Evolutionary conservation across 2,888 invertebrate genomes (phyloP).

Genomic region (Thera britannica): DNA sequence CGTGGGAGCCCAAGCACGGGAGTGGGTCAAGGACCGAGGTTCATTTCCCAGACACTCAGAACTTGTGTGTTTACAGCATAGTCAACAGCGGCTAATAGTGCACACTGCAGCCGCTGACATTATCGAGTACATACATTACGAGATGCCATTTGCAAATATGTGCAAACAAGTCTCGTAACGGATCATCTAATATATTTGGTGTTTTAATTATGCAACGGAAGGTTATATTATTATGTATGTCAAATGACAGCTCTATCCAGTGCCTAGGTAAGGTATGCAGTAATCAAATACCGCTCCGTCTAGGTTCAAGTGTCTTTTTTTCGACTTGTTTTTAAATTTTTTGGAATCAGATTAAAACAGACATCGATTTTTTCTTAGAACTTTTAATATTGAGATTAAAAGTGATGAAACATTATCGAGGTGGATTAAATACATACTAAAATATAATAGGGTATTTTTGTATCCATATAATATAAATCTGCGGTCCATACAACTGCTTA

Average conservation of each 20-base stretch:
- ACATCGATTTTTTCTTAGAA: no score
- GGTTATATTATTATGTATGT: slow-evolving; percentile 12
- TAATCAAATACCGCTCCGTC: slow-evolving; percentile 3
- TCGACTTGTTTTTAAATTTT: no score
- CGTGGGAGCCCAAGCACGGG: slow-evolving; percentile 59
- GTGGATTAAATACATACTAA: no score
- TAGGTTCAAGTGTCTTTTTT: no score
- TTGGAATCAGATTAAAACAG: no score
- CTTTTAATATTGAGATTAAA: no score
- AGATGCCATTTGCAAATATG: slow-evolving; percentile 38
- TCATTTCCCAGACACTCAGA: slow-evolving; percentile 57
- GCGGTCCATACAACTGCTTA: no score
- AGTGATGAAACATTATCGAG: no score
- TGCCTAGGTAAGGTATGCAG: neutral
- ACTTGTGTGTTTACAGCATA: slow-evolving; percentile 15
- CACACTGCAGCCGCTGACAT: slow-evolving; percentile 30
- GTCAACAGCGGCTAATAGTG: slow-evolving; percentile 16
- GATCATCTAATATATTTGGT: slow-evolving; percentile 40
- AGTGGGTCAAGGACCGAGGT: slow-evolving; percentile 66
- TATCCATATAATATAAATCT: no score
- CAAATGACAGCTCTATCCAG: slow-evolving; percentile 14
- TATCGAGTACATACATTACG: slow-evolving; percentile 32
- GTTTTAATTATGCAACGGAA: slow-evolving; percentile 38
- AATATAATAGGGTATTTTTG: no score
- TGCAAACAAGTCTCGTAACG: slow-evolving; percentile 41